Conservation (phyloP, 2,113 vertebrate species). For the Thunnus thynnus region DNA sequence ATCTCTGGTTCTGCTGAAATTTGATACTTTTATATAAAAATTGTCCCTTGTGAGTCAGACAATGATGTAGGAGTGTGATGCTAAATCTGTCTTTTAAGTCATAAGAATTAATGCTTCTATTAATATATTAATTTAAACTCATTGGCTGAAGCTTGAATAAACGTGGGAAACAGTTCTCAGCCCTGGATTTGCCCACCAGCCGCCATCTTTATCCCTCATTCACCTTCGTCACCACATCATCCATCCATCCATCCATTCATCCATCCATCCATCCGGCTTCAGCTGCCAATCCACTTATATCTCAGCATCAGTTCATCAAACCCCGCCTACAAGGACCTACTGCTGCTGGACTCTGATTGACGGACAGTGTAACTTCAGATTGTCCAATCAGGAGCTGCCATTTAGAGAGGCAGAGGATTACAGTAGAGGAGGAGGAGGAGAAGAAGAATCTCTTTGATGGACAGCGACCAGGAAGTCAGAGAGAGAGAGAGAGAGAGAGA, state of each 20-base stretch:
- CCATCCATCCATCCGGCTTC: background rate
- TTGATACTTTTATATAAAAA: too few species aligned
- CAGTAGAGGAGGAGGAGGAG: background rate
- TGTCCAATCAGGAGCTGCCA: slow-evolving; percentile 29
- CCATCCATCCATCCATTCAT: background rate
- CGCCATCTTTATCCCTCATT: background rate
- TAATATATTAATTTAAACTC: too few species aligned
- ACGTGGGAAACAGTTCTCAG: too few species aligned
- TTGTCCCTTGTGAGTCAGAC: too few species aligned
- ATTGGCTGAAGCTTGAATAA: too few species aligned
- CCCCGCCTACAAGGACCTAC: background rate
- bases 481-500: slow-evolving; percentile 38
- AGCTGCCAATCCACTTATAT: slow-evolving; percentile 8
- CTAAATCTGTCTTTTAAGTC: too few species aligned
- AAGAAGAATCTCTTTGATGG: slow-evolving; percentile 12
- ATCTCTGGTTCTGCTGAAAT: too few species aligned
- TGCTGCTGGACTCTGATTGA: background rate
- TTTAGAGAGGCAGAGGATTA: slow-evolving; percentile 24
- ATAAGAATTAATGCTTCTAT: too few species aligned
- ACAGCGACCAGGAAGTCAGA: slow-evolving; percentile 46
- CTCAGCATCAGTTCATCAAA: background rate
- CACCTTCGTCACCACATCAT: slow-evolving; percentile 3
- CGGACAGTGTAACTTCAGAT: background rate
- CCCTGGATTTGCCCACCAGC: background rate
- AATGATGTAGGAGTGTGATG: too few species aligned